These are phyloP conservation scores for Melipona quadrifasciata DNA, from an alignment of 1,140 invertebrate genomes.

Conservation along the genomic window DNA sequence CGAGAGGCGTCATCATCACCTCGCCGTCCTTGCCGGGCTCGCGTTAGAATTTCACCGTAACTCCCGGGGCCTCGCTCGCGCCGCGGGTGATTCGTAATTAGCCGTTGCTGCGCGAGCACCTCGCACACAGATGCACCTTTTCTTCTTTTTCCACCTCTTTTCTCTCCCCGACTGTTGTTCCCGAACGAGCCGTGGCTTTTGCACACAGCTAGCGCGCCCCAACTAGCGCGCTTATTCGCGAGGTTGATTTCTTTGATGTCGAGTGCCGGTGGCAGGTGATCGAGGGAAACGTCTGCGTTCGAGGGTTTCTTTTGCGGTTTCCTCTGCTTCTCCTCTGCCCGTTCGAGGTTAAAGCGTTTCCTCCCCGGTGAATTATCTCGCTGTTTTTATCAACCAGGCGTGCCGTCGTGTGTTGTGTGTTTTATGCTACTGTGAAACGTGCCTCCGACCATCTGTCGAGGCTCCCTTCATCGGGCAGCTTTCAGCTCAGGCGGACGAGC, in stretches of 20 bases:
- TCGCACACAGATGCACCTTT: not conserved
- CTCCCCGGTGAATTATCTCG: not conserved
- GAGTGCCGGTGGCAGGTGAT: constrained; percentile 1
- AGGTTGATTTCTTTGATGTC: not conserved
- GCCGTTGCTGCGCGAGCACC: not conserved
- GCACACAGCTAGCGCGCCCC: not conserved
- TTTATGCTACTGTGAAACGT: not conserved
- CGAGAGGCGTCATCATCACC: constrained; percentile 3
- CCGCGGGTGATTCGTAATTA: constrained; percentile 48
- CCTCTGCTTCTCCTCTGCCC: not conserved
- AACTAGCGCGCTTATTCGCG: not conserved
- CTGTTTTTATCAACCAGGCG: not conserved
- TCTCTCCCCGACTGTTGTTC: not conserved
- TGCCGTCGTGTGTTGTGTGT: not conserved
- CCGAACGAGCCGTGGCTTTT: not conserved
- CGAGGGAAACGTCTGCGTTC: not conserved
- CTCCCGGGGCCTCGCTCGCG: not conserved
- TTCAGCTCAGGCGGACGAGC: no score
- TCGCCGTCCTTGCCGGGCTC: not conserved
- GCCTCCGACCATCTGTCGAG: no score
- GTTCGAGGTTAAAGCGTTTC: not conserved
- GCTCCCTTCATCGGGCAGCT: no score
- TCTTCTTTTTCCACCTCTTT: not conserved
- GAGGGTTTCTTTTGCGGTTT: not conserved
- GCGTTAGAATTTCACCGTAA: constrained; percentile 19